Evolutionary conservation across 2,888 invertebrate species (phyloP), one percentile per base, ranked within the genome.

Genomic region (Mythimna impura): DNA sequence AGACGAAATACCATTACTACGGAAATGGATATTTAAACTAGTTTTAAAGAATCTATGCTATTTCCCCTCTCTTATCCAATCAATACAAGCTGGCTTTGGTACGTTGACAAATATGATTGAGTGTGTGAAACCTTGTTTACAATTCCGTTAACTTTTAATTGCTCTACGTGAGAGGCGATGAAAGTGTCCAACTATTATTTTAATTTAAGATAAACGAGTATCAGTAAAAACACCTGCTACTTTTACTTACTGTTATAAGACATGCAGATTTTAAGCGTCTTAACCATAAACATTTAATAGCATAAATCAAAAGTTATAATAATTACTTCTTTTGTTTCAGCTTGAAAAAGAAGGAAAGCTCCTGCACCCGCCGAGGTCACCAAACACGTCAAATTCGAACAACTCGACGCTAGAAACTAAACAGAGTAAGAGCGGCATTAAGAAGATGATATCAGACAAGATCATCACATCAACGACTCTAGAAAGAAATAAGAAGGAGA

Each of bases 391-490:
- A 20, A 89, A 95, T 76, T 96, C 96, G 8, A 96, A 96, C 86
- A 96, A 96, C 82, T 96, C 96, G 0, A 96, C 96, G 0, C 82
- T 96, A 30, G 96, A 96, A 89, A 96, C 95, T 0, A 96, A 96
- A 87, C 92, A 93, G n/a, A 89, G 89, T 25, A 96, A 95, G 78
- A 89, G 91, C 43, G 96, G 95, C 34, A 96, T 96, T 78, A 96
- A 96, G 88, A 96, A 96, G 87, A 96, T 96, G 36, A 93, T 96
- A 77, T 91, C 96, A 68, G 96, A 96, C 17, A 96, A 96, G 73
- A 96, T 96, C 52, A 94, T 94, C 68, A 93, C 95, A 17, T 93
- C 94, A 3, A 94, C 95, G 1, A 96, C 96, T 0, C 87, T 96
- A 54, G 96, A 96, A 87, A 91, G 96, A 79, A 94, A 91, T 80